phyloP scores from a whole-genome alignment of 2,888 invertebrate genomes.

The Notodonta ziczac region DNA sequence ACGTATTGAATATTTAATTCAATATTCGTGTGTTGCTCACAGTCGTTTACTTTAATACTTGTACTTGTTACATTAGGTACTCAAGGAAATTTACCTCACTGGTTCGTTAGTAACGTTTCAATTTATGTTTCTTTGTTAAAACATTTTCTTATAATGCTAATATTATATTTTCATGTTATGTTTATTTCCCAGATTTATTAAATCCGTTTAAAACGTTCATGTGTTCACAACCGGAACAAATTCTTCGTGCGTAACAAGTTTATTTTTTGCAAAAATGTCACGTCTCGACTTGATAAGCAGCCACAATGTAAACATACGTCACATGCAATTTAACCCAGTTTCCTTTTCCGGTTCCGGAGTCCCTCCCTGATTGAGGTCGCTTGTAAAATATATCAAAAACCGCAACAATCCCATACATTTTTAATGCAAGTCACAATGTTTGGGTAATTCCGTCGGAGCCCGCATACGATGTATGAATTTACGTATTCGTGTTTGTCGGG shows the following conservation, averaged over 20 bases:
- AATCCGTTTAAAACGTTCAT: no score
- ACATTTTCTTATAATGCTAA: no score
- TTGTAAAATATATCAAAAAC: slow-evolving; percentile 13
- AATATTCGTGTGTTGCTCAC: not conserved
- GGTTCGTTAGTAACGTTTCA: no score
- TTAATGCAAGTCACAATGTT: slow-evolving; percentile 17
- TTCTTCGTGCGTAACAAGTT: not conserved
- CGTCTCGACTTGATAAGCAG: not conserved
- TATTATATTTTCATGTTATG: no score
- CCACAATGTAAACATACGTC: slow-evolving; percentile 28
- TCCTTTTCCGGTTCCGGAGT: slow-evolving; percentile 4
- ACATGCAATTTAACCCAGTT: slow-evolving; percentile 23
- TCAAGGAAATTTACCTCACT: not conserved
- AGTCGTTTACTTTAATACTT: not conserved
- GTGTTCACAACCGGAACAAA: not conserved
- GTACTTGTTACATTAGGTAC: not conserved
- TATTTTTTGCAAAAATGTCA: not conserved
- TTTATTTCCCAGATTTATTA: no score
- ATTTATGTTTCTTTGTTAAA: no score
- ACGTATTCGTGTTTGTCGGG: slow-evolving; percentile 14
- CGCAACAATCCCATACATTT: slow-evolving; percentile 2
- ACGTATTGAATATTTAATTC: slow-evolving; percentile 2
- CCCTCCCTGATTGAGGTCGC: slow-evolving; percentile 15
- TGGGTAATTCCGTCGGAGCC: slow-evolving; percentile 12
- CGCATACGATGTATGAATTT: not conserved